A percentile compares a stretch with the other conserved stretches of the same genome.
Conservation (phyloP, 2,797 vertebrate species). For the Xenops minutus region DNA sequence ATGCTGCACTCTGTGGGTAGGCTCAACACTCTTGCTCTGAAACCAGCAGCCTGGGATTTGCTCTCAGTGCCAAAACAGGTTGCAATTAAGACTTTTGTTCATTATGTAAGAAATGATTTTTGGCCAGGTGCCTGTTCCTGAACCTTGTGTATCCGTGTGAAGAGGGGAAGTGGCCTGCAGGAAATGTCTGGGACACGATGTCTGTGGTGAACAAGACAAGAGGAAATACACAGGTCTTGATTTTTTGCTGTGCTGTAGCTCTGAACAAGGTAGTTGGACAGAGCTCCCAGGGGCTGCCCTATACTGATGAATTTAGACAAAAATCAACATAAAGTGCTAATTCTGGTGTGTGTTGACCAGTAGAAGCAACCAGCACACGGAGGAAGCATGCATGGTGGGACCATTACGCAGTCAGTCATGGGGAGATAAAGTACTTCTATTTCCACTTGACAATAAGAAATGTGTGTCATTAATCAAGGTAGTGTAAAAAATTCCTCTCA, state of each 20-base stretch:
- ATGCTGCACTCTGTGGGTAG: neutral
- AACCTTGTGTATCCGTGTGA: neutral
- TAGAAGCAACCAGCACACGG: neutral
- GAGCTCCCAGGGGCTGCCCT: neutral
- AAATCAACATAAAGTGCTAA: neutral
- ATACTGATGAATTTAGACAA: neutral
- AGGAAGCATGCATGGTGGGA: rapidly evolving
- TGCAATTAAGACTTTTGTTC: constrained; percentile 7
- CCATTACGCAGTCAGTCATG: neutral
- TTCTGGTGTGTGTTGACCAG: neutral
- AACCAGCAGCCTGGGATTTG: neutral
- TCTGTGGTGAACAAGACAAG: constrained; percentile 31
- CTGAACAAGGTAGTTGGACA: neutral
- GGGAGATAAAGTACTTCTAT: neutral
- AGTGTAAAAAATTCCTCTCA: neutral
- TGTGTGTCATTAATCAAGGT: neutral
- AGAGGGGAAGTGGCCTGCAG: constrained; percentile 36
- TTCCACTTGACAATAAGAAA: neutral
- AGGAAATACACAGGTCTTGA: constrained; percentile 36
- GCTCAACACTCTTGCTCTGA: neutral
- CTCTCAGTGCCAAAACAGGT: neutral
- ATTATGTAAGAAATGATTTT: constrained; percentile 4
- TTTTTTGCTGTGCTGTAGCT: neutral
- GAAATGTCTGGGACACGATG: constrained; percentile 56
- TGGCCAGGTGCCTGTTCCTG: constrained; percentile 37